A percentile compares a stretch with the other conserved stretches of the same genome.
Evolutionary conservation across 2,888 invertebrate species (phyloP).

Genomic region (Hipparchia sbordonii): DNA sequence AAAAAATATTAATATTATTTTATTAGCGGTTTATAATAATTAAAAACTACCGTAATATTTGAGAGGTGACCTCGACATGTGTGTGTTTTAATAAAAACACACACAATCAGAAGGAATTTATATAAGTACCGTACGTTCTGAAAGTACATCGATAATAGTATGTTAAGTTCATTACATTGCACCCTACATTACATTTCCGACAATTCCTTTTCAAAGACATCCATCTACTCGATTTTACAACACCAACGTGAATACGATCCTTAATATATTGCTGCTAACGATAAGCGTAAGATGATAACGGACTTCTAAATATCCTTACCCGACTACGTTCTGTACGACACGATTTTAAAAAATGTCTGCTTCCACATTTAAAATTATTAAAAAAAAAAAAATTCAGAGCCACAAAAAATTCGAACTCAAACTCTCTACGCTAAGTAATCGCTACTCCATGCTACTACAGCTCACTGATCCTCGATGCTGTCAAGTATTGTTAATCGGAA

Average conservation of each 20-base stretch:
- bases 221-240: conserved; percentile 30
- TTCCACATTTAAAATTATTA: too few species aligned
- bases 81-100: conserved; percentile 1
- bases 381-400: too few species aligned
- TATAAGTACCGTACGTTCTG: conserved; percentile 23
- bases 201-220: conserved; percentile 22
- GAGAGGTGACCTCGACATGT: conserved; percentile 13
- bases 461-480: too few species aligned
- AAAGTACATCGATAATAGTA: conserved; percentile 22
- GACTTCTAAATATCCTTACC: conserved; percentile 9
- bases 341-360: too few species aligned
- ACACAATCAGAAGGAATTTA: conserved; percentile 7
- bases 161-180: conserved; percentile 24
- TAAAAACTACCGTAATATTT: conserved; percentile 25
- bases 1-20: conserved; percentile 27
- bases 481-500: too few species aligned
- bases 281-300: conserved; percentile 26
- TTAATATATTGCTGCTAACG: conserved; percentile 32
- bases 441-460: too few species aligned
- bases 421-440: too few species aligned
- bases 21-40: conserved; percentile 24
- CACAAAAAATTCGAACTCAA: too few species aligned
- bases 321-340: neutral
- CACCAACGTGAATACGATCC: conserved; percentile 36
- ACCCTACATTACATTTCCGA: conserved; percentile 22